These are phyloP conservation scores for Scomber japonicus DNA, from an alignment of 2,113 vertebrate genomes.

Conservation along the genomic window DNA sequence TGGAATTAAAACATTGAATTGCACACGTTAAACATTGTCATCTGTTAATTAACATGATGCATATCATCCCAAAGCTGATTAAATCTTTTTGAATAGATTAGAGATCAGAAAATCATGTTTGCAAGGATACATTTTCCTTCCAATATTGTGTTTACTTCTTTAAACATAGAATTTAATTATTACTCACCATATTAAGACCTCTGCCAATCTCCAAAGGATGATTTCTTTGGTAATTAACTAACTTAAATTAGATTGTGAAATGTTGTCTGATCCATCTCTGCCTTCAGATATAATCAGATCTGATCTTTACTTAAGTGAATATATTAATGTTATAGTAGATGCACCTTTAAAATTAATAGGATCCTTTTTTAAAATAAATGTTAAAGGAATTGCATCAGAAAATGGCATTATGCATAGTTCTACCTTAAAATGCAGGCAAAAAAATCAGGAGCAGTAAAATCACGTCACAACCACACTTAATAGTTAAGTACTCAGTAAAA, in stretches of 20 bases:
- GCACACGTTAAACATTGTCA: conserved; percentile 40
- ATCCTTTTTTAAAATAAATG: background rate
- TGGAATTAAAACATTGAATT: conserved; percentile 75
- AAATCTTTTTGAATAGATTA: background rate
- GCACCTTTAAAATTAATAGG: background rate
- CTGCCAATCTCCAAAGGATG: background rate
- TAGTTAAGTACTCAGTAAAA: background rate
- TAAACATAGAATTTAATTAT: background rate
- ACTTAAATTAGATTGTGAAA: conserved; percentile 19
- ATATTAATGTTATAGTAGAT: background rate
- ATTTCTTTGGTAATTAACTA: background rate
- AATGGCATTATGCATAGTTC: background rate
- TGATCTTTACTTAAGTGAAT: conserved; percentile 9
- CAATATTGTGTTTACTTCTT: background rate
- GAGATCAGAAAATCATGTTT: background rate
- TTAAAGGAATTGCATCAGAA: background rate
- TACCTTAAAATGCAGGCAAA: background rate
- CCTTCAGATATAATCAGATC: conserved; percentile 6
- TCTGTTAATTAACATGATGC: conserved; percentile 27
- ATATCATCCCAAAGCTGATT: background rate
- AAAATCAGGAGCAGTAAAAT: background rate
- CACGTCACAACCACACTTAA: conserved; percentile 8
- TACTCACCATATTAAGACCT: background rate
- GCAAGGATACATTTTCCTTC: background rate
- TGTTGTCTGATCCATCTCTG: background rate